Conservation (phyloP, 2,797 vertebrate species). For the Phataginus tricuspis region DNA sequence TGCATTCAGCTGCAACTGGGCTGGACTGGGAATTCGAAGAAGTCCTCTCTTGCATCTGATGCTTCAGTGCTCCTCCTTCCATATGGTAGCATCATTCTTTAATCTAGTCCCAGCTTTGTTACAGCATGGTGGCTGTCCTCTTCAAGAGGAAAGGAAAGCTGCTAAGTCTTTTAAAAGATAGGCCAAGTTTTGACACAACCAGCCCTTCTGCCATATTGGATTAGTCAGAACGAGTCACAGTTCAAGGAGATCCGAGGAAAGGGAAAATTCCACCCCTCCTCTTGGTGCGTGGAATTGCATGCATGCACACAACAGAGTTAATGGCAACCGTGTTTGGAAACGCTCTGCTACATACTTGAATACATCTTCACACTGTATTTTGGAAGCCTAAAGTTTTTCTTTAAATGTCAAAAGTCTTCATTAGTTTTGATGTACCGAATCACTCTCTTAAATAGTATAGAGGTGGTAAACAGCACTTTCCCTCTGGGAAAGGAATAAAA, state of each 20-base stretch:
- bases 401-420: background rate
- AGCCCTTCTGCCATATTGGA: background rate
- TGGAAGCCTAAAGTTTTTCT: background rate
- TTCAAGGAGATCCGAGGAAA: background rate
- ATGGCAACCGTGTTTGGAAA: background rate
- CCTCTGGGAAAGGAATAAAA: constrained; percentile 5
- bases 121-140: background rate
- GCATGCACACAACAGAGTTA: accelerated
- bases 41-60: accelerated
- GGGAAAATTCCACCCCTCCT: background rate
- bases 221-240: background rate
- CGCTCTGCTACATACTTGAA: background rate
- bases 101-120: background rate
- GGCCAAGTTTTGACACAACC: background rate
- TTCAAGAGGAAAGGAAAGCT: background rate
- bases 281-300: background rate
- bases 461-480: background rate
- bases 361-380: background rate
- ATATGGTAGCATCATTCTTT: background rate
- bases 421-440: background rate
- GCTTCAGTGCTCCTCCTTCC: background rate
- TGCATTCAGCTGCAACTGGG: too few species aligned
- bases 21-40: too few species aligned
- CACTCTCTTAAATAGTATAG: background rate
- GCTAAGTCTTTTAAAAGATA: background rate